Conservation (phyloP, 2,888 invertebrate species). For the Homarus gammarus region DNA sequence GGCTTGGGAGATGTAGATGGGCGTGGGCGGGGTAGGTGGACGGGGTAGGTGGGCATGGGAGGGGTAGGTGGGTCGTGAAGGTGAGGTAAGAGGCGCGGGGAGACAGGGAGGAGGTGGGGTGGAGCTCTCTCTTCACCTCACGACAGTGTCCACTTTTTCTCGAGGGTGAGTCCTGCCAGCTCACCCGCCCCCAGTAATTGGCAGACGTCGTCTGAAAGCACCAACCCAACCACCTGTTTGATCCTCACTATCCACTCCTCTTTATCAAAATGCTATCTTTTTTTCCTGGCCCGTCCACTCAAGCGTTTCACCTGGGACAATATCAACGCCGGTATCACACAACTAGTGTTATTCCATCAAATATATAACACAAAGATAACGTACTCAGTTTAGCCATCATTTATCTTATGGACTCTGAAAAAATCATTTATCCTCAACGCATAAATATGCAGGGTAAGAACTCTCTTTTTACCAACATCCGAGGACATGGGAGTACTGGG, state of each 20-base stretch:
- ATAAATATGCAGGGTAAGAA: not conserved
- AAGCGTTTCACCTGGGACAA: not conserved
- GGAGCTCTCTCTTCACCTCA: slow-evolving; percentile 15
- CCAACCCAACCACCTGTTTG: slow-evolving; percentile 15
- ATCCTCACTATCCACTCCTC: not conserved
- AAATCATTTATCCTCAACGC: not conserved
- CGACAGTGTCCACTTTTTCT: not conserved
- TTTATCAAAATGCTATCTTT: not conserved
- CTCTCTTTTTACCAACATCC: not conserved
- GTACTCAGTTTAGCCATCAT: not conserved
- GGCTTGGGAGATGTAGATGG: not conserved
- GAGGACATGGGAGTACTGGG: not conserved
- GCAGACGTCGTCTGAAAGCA: slow-evolving; percentile 21
- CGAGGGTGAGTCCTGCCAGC: not conserved
- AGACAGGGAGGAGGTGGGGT: not conserved
- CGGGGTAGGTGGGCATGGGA: not conserved
- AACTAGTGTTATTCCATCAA: not conserved
- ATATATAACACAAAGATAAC: not conserved
- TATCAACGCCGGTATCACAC: not conserved
- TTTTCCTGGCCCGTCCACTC: not conserved
- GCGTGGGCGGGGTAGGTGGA: not conserved
- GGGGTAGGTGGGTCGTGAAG: too few species aligned
- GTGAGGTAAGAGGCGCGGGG: not conserved
- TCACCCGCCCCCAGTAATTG: slow-evolving; percentile 15
- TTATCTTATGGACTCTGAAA: not conserved